Evolutionary conservation across 2,888 invertebrate species (phyloP).

Genomic region (Amorpha juglandis): DNA sequence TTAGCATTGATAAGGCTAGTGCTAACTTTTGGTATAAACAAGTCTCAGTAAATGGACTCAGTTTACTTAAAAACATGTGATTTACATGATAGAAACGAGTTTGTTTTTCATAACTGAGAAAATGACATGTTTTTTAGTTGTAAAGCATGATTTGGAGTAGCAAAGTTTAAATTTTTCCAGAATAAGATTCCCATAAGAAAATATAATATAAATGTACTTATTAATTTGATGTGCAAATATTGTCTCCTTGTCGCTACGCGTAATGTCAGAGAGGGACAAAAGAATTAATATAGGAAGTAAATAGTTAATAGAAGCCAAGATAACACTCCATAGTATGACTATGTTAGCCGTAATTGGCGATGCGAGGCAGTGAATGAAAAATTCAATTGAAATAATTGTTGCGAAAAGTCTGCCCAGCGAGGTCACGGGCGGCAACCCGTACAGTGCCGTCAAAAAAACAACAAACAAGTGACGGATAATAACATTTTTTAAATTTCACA

Average conservation of each 20-base stretch:
- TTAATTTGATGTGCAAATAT: conserved; percentile 20
- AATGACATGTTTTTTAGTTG: no score
- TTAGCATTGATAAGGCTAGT: no score
- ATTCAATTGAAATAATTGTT: conserved; percentile 32
- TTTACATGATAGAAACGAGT: no score
- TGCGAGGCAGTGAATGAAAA: conserved; percentile 24
- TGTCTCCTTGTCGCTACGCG: background rate
- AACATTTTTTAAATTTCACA: conserved; percentile 22
- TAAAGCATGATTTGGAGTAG: no score
- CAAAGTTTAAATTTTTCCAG: background rate
- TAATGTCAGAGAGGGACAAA: background rate
- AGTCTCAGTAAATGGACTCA: no score
- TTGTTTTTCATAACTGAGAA: no score
- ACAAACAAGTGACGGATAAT: conserved; percentile 14
- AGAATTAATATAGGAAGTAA: conserved; percentile 18
- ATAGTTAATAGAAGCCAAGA: conserved; percentile 25
- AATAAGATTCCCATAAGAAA: conserved; percentile 23
- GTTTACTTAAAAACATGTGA: no score
- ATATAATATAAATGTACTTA: background rate
- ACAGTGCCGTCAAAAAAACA: conserved; percentile 27
- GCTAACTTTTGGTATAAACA: no score
- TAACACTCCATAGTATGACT: conserved; percentile 27
- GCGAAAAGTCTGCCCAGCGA: conserved; percentile 38
- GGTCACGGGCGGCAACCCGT: conserved; percentile 27
- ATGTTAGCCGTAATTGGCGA: conserved; percentile 26